These are phyloP conservation scores for Meghimatium bilineatum DNA, from an alignment of 2,888 invertebrate genomes.

Conservation along the genomic window DNA sequence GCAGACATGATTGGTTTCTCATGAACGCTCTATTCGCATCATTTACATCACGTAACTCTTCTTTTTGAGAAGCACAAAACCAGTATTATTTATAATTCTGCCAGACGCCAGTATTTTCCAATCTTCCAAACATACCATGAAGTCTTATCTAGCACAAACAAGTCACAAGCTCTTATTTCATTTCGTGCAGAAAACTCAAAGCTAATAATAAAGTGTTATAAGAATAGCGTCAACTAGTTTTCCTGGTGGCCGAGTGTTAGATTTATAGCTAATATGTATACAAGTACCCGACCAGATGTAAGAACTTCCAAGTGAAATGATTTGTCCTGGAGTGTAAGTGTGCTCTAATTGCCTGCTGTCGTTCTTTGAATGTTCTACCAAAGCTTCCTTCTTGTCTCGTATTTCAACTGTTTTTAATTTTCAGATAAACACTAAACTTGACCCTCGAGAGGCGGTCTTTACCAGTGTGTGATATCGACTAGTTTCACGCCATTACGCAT, in stretches of 20 bases:
- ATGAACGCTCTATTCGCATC: background rate
- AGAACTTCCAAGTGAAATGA: background rate
- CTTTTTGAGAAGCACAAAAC: background rate
- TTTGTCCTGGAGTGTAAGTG: background rate
- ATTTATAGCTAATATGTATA: background rate
- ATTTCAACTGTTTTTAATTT: conserved; percentile 17
- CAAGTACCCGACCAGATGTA: background rate
- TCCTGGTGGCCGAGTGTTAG: background rate
- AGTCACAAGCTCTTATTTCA: background rate
- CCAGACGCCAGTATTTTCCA: background rate
- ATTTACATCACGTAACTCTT: background rate
- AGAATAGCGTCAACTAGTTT: background rate
- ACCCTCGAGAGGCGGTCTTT: background rate
- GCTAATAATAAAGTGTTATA: background rate
- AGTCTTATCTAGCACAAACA: background rate
- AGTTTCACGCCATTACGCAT: background rate
- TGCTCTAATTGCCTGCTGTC: background rate
- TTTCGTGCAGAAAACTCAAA: background rate
- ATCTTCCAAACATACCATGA: background rate
- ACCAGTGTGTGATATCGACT: background rate
- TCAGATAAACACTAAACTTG: conserved; percentile 14
- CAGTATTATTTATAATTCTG: background rate
- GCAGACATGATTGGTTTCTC: background rate
- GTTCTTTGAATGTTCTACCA: background rate
- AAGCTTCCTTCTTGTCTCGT: background rate